Conservation (phyloP, 1,140 invertebrate species). For the Zaprionus vittiger region DNA sequence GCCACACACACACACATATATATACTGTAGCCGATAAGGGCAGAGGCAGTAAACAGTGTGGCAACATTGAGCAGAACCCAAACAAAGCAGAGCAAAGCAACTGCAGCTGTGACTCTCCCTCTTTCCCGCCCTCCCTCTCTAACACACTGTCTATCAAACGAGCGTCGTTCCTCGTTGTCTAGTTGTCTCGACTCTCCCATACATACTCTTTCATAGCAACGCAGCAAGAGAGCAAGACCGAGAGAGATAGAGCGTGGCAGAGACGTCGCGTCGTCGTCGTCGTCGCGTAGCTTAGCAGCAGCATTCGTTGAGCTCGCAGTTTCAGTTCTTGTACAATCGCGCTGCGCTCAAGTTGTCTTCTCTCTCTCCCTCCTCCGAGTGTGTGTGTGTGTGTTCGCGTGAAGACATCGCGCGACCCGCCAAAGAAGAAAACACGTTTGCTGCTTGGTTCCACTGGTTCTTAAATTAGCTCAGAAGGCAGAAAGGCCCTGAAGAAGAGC, state of each 20-base stretch:
- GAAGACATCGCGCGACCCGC: constrained; percentile 50
- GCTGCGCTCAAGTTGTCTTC: constrained; percentile 51
- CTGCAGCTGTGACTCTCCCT: background rate
- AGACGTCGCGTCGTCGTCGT: constrained; percentile 14
- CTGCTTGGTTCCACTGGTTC: constrained; percentile 19
- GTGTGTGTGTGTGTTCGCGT: background rate
- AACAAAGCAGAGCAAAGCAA: constrained; percentile 35
- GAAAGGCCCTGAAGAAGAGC: background rate
- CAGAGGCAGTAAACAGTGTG: constrained; percentile 43
- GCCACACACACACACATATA: constrained; percentile 26
- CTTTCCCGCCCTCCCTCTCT: background rate
- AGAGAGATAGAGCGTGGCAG: constrained; percentile 17
- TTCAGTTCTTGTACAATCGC: constrained; percentile 72
- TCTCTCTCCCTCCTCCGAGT: background rate
- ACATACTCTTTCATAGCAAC: constrained; percentile 9
- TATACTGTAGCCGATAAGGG: constrained; percentile 9
- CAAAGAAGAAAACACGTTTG: constrained; percentile 49
- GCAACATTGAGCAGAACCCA: constrained; percentile 49
- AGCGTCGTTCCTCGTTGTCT: constrained; percentile 18
- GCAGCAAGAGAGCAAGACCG: constrained; percentile 7
- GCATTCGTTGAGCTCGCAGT: constrained; percentile 40
- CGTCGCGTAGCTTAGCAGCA: constrained; percentile 46
- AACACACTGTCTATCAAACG: constrained; percentile 42
- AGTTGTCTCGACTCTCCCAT: constrained; percentile 17
- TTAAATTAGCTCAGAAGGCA: constrained; percentile 31